Percentiles rank a stretch among this genome's conserved stretches.
Evolutionary conservation across 1,140 invertebrate species (phyloP).

Genomic region (Cyphomyrmex costatus): DNA sequence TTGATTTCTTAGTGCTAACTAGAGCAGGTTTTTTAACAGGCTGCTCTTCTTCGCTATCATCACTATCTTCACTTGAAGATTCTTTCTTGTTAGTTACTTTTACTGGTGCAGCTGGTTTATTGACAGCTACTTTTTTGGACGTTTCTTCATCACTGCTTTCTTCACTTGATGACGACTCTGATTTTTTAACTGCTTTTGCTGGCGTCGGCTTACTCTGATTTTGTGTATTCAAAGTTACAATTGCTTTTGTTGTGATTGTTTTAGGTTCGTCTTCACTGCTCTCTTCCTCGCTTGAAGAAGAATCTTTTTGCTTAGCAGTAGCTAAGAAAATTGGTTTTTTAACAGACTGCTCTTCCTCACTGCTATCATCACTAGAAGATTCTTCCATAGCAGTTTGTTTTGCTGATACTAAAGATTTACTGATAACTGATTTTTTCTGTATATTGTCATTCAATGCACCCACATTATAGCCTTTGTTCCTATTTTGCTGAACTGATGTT

Average conservation of each 20-base stretch:
- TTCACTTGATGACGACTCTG: slow-evolving; percentile 71
- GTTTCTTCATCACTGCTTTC: slow-evolving; percentile 69
- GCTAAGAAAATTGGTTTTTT: slow-evolving; percentile 24
- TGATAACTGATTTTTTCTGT: slow-evolving; percentile 46
- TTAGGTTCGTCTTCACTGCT: background rate
- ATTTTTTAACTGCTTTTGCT: slow-evolving; percentile 39
- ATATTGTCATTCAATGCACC: background rate
- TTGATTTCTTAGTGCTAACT: slow-evolving; percentile 36
- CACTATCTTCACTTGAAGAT: slow-evolving; percentile 75
- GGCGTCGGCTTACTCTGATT: slow-evolving; percentile 2
- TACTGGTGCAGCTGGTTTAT: slow-evolving; percentile 16
- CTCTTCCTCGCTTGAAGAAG: slow-evolving; percentile 72
- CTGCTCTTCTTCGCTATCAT: slow-evolving; percentile 75
- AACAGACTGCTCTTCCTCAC: slow-evolving; percentile 33
- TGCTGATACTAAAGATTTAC: slow-evolving; percentile 18
- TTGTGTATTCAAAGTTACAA: background rate
- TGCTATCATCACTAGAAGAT: slow-evolving; percentile 63
- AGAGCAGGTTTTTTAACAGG: slow-evolving; percentile 35
- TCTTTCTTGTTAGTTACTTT: slow-evolving; percentile 55
- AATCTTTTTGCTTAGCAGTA: slow-evolving; percentile 58
- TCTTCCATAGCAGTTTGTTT: background rate
- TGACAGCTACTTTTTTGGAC: slow-evolving; percentile 32
- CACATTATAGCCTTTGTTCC: background rate
- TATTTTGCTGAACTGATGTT: slow-evolving; percentile 38
- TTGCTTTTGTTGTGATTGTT: background rate